Base-by-base conservation (phyloP, 2,113 vertebrate species). In the Dolichallabes microphthalmus region DNA sequence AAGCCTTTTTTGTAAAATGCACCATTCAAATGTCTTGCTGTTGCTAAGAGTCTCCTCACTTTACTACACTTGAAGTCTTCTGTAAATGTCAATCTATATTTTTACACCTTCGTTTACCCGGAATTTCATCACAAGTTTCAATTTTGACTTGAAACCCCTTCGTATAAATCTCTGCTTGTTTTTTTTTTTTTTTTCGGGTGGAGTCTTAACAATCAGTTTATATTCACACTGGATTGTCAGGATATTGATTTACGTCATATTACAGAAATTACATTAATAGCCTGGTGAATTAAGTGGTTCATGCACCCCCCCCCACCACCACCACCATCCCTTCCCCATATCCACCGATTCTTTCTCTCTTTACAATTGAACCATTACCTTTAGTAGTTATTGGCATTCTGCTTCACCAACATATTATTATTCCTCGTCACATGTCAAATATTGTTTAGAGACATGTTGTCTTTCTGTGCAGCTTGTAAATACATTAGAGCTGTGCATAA, bases 401-500 rank as follows among this genome's bases (percentile, higher is more conserved):
- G 19, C 39, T 79, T 79, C 10, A 35, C 53, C 2, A 39, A 60
- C 55, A 14, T 25, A 58, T 60, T 60, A 60, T 79, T 25, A 60
- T 7, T 3, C n/a, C 12, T 81, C 32, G 57, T 81, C 39, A 63
- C 63, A 50, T 74, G 68, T 52, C 66, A 74, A 32, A 75, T 25
- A 61, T 80, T 39, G 52, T 73, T 61, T 8, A 52, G 3, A 57
- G 63, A 64, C 27, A n/a, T 35, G 35, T 80, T 39, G 63, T 78
- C 12, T 4, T 32, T n/a, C 14, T 57, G 45, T 66, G 83, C 13
- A 32, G 69, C 73, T 84, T 84, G 60, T 66, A 77, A 84, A 84
- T 15, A 60, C 66, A 58, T 66, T 78, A 84, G 35, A 53, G 60
- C 22, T 55, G 19, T 32, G 14, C 60, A 78, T 32, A 68, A 78